These are phyloP conservation scores for Xestia sexstrigata DNA, from an alignment of 2,888 invertebrate genomes.

Conservation along the genomic window DNA sequence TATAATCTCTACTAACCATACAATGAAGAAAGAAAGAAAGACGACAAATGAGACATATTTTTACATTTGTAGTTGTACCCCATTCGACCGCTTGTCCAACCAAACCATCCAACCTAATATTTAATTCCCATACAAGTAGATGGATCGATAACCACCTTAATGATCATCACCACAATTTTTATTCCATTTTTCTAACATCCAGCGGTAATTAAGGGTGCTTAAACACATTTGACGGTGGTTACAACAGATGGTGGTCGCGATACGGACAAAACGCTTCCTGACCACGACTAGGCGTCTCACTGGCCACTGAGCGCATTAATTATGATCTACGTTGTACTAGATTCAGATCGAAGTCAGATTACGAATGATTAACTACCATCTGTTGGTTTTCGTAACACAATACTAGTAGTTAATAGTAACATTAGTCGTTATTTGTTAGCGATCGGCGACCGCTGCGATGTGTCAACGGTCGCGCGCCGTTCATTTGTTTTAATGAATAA, in stretches of 20 bases:
- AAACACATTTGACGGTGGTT: slow-evolving; percentile 73
- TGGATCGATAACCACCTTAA: slow-evolving; percentile 63
- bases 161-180: slow-evolving; percentile 51
- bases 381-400: slow-evolving; percentile 75
- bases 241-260: slow-evolving; percentile 78
- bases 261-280: slow-evolving; percentile 88
- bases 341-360: slow-evolving; percentile 84
- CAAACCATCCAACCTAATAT: slow-evolving; percentile 19
- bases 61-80: neutral
- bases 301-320: slow-evolving; percentile 85
- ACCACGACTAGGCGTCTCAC: slow-evolving; percentile 77
- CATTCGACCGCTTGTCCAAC: neutral
- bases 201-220: slow-evolving; percentile 74
- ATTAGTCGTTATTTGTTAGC: slow-evolving; percentile 68
- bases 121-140: slow-evolving; percentile 36
- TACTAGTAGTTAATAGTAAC: slow-evolving; percentile 61
- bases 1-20: too few species aligned
- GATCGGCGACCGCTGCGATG: slow-evolving; percentile 50
- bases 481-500: slow-evolving; percentile 61
- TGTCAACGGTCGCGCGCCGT: slow-evolving; percentile 58
- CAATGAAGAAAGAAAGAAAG: too few species aligned
- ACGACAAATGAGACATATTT: neutral
- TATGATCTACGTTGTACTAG: slow-evolving; percentile 83
- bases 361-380: slow-evolving; percentile 82
- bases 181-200: slow-evolving; percentile 63